Base-by-base conservation (phyloP, 2,113 vertebrate genomes). In the Elachura formosa region DNA sequence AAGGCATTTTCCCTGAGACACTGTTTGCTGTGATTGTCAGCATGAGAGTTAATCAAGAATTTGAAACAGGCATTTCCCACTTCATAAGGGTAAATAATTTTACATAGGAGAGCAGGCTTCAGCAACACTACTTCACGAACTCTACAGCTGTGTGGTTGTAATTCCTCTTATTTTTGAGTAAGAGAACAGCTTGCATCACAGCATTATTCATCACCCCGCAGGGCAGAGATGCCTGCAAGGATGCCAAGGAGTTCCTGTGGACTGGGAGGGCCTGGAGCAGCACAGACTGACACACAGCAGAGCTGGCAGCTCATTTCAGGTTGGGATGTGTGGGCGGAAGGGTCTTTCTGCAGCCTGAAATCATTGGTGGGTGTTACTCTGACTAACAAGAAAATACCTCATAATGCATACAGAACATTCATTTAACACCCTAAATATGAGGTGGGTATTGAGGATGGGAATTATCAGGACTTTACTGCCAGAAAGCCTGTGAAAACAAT, bases 401-500 rank as follows among this genome's bases (percentile, higher is more conserved):
- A 23, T 43, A 73, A 84, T 48, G 59, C 23, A 56, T 33, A 83
- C 28, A 40, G 89, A 84, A 84, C 81, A 63, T 43, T 94, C 16
- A 62, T 59, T 92, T 80, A 86, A 94, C 25, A 56, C 23, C 3
- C 74, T 94, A 95, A 74, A 84, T 58, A 68, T 24, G 55, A 93
- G 88, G 41, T 69, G n/a, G 69, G 81, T 92, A 75, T 28, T 2
- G 68, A 90, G 54, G 85, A 56, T 61, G 36, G 71, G 88, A 95
- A 84, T 61, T 34, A 59, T 69, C 71, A 80, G 69, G 92, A 84
- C 45, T 94, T 94, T 93, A 84, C 85, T 85, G 38, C 59, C 80
- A 68, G 72, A 94, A 87, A 48, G 34, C 23, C 51, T 87, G 63
- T 90, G 51, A 96, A 96, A 96, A 86, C 43, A 95, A 49, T 95